Conservation (phyloP, 2,888 invertebrate species). For the Agrilus cyanescens region DNA sequence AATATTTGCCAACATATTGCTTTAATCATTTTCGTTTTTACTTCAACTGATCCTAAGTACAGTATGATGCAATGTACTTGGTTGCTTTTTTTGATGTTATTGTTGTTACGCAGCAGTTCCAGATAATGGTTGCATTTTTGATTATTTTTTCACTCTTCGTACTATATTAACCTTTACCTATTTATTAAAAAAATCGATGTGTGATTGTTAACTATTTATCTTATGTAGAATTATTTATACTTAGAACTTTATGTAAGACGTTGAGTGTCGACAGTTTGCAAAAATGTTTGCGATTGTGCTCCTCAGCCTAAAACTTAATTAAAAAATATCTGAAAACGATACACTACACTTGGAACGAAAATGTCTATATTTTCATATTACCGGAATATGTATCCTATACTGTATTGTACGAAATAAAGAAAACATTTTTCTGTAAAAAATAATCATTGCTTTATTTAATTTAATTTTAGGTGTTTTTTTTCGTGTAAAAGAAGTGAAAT, state of each 20-base stretch:
- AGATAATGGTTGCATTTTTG: conserved; percentile 4
- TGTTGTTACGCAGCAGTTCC: conserved; percentile 1
- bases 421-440: conserved; percentile 16
- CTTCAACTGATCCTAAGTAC: conserved; percentile 9
- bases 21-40: conserved; percentile 10
- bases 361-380: conserved; percentile 35
- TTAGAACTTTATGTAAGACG: conserved; percentile 28
- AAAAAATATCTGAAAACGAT: conserved; percentile 1
- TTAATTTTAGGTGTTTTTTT: conserved; percentile 5
- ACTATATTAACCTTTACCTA: conserved; percentile 30
- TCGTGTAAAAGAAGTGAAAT: too few species aligned
- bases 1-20: conserved; percentile 11
- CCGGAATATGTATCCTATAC: conserved; percentile 36
- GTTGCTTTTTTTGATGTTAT: conserved; percentile 2
- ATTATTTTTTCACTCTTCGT: conserved; percentile 18
- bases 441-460: conserved; percentile 34
- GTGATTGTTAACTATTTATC: conserved; percentile 35
- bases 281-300: too few species aligned
- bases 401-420: conserved; percentile 32
- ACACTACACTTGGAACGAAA: not conserved
- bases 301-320: not conserved
- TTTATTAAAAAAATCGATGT: conserved; percentile 34
- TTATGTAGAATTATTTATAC: conserved; percentile 17
- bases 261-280: too few species aligned
- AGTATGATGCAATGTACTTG: conserved; percentile 5